Evolutionary conservation across 2,797 vertebrate species (phyloP).

Genomic region (Sarcoramphus papa): DNA sequence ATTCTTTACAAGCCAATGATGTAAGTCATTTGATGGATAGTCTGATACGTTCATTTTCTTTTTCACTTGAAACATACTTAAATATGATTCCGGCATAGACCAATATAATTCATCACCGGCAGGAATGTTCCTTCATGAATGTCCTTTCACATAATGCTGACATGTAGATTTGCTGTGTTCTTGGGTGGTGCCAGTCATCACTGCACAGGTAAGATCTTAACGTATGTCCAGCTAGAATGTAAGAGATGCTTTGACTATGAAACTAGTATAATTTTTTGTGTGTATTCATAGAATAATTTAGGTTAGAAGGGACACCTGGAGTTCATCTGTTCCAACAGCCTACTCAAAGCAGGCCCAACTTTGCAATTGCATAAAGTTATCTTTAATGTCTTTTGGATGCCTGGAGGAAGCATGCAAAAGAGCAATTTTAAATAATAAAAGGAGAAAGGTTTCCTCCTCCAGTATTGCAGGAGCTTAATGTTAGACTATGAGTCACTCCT

Average conservation of each 20-base stretch:
- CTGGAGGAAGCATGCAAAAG: not conserved
- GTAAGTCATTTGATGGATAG: not conserved
- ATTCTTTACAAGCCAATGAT: not conserved
- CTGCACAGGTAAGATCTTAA: not conserved
- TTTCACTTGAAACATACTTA: not conserved
- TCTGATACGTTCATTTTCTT: not conserved
- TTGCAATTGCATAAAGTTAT: not conserved
- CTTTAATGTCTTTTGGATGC: not conserved
- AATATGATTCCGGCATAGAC: not conserved
- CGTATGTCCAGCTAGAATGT: not conserved
- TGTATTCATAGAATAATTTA: not conserved
- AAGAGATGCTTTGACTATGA: not conserved
- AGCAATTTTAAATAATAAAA: not conserved
- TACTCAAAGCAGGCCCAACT: not conserved
- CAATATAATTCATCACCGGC: not conserved
- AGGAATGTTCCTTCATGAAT: not conserved
- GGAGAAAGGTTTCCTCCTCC: not conserved
- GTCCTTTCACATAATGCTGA: not conserved
- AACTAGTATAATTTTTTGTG: not conserved
- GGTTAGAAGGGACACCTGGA: not conserved
- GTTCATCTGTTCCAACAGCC: not conserved
- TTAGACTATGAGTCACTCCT: not conserved
- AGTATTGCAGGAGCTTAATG: not conserved
- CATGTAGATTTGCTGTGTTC: not conserved
- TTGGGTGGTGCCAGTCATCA: not conserved